These are phyloP conservation scores for Myiothlypis chrysogaster DNA, from an alignment of 2,797 vertebrate genomes.

Conservation along the genomic window DNA sequence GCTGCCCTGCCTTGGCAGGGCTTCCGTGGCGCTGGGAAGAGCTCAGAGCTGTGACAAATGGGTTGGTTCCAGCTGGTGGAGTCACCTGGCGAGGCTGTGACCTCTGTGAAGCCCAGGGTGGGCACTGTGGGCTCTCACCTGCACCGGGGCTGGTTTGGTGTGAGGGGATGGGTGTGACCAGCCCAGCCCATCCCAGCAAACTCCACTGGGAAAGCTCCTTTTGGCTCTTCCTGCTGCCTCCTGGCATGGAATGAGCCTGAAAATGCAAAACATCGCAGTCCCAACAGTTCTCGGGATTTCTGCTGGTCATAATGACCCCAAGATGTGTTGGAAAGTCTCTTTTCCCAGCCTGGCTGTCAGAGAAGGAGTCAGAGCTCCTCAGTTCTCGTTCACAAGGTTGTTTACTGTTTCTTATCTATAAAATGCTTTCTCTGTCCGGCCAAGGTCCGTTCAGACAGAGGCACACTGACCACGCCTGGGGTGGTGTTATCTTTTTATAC, in stretches of 20 bases:
- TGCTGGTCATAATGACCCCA: no score
- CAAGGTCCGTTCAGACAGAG: no score
- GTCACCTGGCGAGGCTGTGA: fast-evolving
- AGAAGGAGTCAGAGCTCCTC: no score
- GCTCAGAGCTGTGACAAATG: background rate
- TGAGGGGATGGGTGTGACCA: background rate
- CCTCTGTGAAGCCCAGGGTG: fast-evolving
- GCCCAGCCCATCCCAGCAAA: background rate
- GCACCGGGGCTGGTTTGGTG: fast-evolving
- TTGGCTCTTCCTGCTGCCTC: background rate
- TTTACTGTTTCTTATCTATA: no score
- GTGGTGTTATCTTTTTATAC: no score
- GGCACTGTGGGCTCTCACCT: no score
- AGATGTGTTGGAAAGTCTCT: no score
- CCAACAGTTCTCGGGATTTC: background rate
- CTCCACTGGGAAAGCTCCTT: background rate
- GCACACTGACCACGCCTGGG: no score
- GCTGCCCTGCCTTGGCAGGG: background rate
- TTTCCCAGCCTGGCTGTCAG: no score
- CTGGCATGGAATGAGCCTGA: fast-evolving
- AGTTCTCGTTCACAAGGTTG: no score
- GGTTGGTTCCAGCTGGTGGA: background rate
- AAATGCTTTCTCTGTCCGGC: no score
- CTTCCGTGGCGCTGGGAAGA: fast-evolving
- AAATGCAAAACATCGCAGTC: background rate